Base-by-base conservation (phyloP, 2,888 invertebrate genomes). In the Linnaemya tessellans region DNA sequence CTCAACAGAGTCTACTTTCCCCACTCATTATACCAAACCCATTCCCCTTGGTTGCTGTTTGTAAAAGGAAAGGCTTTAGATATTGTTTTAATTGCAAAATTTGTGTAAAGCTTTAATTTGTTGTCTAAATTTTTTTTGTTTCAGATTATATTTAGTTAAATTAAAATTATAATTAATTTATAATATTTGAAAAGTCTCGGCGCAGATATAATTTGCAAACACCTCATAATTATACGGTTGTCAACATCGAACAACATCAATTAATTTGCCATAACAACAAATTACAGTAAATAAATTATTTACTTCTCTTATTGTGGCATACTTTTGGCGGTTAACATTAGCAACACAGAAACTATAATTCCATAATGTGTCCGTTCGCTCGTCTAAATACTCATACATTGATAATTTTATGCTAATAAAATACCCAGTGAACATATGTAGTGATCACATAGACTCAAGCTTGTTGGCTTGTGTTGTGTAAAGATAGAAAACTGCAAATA, bases 201-300 rank as follows among this genome's bases (percentile, higher is more conserved):
- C 13, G 35, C 51, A 65, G n/a, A 58, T 22, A 35, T 58, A 13
- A 58, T 68, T 46, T 58, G 35, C 35, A 25, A 68, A 64, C 64
- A 58, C 49, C 13, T 73, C 11, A 20, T 73, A 65, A 73, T 65
- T 80, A 67, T 65, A 56, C 41, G 30, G 56, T 77, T 82, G 71
- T 77, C 58, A 64, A 64, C 70, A 82, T 58, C 38, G 56, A 60
- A 75, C 60, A 64, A 73, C 70, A 70, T 56, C 70, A 58, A 77
- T 77, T 70, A 64, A 64, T 70, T 70, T 77, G 56, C 62, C 38
- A 46, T 64, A 77, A 82, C 54, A 46, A 75, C 64, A 82, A 71
- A 77, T 70, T 77, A 56, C 62, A 30, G 35, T 13, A 62, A 54
- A 54, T 75, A 75, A 64, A 70, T 81, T 46, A 68, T 75, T 75